Percentiles rank a stretch among this genome's conserved stretches.
Evolutionary conservation across 2,797 vertebrate genomes (phyloP).

Genomic region (Melanotaenia boesemani): DNA sequence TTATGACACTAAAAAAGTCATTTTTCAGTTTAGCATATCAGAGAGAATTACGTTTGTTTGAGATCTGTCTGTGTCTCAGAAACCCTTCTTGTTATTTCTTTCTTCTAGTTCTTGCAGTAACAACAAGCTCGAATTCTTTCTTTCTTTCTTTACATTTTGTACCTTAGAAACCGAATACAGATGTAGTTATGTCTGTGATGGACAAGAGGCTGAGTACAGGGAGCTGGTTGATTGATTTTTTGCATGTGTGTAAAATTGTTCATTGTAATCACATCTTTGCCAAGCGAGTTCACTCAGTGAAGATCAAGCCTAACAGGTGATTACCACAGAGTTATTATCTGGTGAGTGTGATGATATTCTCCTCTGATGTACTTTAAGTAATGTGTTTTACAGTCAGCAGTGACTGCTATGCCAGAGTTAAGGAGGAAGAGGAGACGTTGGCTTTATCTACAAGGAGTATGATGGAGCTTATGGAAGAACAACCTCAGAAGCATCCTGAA

Average conservation of each 20-base stretch:
- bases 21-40: too few species aligned
- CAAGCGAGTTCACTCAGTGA: not conserved
- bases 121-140: not conserved
- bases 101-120: not conserved
- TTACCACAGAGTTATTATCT: not conserved
- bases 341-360: not conserved
- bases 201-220: too few species aligned
- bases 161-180: too few species aligned
- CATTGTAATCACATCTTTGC: not conserved
- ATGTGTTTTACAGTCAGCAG: not conserved
- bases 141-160: too few species aligned
- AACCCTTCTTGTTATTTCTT: not conserved
- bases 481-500: too few species aligned
- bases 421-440: not conserved
- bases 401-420: not conserved
- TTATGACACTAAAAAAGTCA: too few species aligned
- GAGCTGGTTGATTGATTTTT: too few species aligned
- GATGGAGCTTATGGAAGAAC: not conserved
- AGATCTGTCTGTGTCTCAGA: too few species aligned
- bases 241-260: not conserved
- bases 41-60: not conserved
- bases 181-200: too few species aligned
- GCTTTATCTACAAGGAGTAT: too few species aligned
- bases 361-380: not conserved
- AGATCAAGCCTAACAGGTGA: not conserved